phyloP scores from a whole-genome alignment of 2,797 vertebrate genomes.

The Scyliorhinus canicula region DNA sequence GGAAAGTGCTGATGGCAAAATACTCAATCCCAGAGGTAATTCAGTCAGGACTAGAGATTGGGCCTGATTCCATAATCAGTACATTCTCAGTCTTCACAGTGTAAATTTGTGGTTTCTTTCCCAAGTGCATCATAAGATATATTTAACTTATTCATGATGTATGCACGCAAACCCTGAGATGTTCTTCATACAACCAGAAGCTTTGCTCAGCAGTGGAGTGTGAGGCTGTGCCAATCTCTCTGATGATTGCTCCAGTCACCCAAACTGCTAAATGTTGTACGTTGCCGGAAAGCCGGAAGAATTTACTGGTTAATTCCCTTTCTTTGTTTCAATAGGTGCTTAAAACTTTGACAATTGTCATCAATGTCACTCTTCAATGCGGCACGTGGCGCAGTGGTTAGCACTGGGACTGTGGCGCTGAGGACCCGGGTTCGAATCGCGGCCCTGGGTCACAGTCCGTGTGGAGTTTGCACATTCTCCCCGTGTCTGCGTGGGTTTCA shows the following conservation, averaged over 20 bases:
- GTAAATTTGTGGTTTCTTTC: neutral
- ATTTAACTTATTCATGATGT: neutral
- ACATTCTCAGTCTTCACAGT: neutral
- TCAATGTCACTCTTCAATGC: neutral
- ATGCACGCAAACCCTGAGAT: neutral
- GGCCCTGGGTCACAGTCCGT: too few relatives aligned
- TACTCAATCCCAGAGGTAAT: neutral
- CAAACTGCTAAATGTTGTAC: too few relatives aligned
- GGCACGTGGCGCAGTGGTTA: too few relatives aligned
- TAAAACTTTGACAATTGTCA: neutral
- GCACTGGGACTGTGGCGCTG: too few relatives aligned
- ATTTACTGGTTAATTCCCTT: neutral
- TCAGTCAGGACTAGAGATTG: neutral
- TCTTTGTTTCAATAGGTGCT: neutral
- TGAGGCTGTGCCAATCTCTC: neutral
- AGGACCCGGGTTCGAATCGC: too few relatives aligned
- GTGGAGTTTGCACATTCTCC: too few relatives aligned
- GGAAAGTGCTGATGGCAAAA: slow-evolving; percentile 2
- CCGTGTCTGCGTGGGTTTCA: too few relatives aligned
- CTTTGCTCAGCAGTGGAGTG: neutral
- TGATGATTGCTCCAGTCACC: neutral
- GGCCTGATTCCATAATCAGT: neutral
- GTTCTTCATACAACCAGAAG: neutral
- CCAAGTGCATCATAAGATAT: neutral
- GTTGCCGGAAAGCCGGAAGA: too few relatives aligned